These are phyloP conservation scores for Scytalopus superciliaris DNA, from an alignment of 2,113 vertebrate genomes.

Conservation along the genomic window DNA sequence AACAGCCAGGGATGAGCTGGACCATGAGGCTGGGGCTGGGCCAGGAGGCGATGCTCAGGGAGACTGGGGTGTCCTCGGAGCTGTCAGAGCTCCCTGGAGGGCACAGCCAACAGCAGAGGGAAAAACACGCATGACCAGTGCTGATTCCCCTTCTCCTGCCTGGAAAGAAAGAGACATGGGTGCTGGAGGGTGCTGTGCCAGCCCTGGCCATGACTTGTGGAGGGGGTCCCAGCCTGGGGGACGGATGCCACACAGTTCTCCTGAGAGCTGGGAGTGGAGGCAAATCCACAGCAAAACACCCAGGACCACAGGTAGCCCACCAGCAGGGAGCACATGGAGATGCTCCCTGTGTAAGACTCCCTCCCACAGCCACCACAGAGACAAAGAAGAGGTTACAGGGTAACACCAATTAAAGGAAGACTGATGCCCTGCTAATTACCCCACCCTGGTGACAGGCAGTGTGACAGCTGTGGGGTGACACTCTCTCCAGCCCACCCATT, in stretches of 20 bases:
- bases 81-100: neutral
- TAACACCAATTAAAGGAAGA: neutral
- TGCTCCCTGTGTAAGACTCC: too few species aligned
- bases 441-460: neutral
- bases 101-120: fast-evolving
- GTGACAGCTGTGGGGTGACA: fast-evolving
- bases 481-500: neutral
- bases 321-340: neutral
- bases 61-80: neutral
- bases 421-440: neutral
- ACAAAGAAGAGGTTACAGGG: neutral
- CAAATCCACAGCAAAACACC: fast-evolving
- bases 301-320: neutral
- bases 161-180: fast-evolving
- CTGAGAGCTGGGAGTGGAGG: neutral
- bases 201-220: fast-evolving
- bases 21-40: neutral
- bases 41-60: neutral
- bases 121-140: fast-evolving
- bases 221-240: fast-evolving
- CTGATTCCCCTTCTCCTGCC: neutral
- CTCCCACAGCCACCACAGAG: fast-evolving
- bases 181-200: neutral
- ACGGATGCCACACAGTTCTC: fast-evolving
- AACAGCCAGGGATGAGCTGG: fast-evolving